Percentiles rank a stretch among this genome's conserved stretches.
These are phyloP conservation scores for Oceanodroma leucorhoa DNA, from an alignment of 2,797 vertebrate genomes.

Conservation along the genomic window DNA sequence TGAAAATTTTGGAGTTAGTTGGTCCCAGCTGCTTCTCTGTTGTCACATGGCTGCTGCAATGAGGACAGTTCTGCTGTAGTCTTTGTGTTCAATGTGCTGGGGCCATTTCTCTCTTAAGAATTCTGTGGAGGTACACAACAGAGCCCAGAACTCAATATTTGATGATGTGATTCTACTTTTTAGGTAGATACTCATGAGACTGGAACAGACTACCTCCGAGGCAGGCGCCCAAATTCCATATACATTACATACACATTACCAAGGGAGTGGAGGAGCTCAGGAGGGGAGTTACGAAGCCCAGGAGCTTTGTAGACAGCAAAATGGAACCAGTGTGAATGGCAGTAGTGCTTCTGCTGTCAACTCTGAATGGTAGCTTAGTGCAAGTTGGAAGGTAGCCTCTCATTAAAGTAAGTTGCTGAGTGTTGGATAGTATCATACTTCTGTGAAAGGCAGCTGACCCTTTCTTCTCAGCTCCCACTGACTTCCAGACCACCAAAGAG, in stretches of 20 bases:
- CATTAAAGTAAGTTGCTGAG: neutral
- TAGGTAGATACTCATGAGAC: neutral
- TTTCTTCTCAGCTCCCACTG: neutral
- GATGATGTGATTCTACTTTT: neutral
- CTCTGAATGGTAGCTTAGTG: neutral
- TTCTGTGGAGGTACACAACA: neutral
- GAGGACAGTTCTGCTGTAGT: neutral
- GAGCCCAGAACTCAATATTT: neutral
- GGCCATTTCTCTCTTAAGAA: neutral
- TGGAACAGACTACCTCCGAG: neutral
- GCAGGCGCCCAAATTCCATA: neutral
- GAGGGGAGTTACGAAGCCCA: neutral
- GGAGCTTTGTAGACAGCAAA: neutral
- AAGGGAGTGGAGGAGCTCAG: neutral
- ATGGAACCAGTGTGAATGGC: neutral
- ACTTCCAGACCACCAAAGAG: neutral
- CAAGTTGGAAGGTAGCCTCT: neutral
- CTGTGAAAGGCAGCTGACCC: neutral
- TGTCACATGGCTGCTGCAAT: accelerated
- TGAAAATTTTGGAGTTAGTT: neutral
- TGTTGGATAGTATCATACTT: neutral
- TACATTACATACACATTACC: neutral
- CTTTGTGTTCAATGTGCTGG: neutral
- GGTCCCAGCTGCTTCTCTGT: neutral
- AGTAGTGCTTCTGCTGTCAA: neutral